A percentile compares a stretch with the other conserved stretches of the same genome.
phyloP scores from a whole-genome alignment of 2,113 vertebrate genomes.

The Ophiodon elongatus region DNA sequence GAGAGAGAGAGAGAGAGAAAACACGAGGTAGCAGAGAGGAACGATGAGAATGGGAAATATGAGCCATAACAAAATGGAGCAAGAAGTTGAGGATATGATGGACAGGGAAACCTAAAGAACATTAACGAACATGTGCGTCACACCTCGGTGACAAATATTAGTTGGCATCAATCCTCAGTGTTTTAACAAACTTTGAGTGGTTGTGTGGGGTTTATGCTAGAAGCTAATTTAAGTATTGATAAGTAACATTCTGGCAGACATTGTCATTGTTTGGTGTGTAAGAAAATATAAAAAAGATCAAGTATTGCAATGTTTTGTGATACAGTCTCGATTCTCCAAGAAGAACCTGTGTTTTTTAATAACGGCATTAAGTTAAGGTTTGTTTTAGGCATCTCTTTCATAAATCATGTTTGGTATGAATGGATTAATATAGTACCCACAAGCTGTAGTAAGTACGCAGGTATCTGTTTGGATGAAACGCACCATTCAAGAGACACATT shows the following conservation, averaged over 20 bases:
- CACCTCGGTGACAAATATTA: background rate
- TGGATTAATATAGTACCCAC: no score
- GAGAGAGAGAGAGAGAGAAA: slow-evolving; percentile 12
- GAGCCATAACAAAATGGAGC: slow-evolving; percentile 16
- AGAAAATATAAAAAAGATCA: background rate
- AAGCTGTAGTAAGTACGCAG: no score
- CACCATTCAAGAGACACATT: no score
- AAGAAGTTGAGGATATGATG: background rate
- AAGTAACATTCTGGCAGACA: background rate
- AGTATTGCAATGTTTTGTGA: no score
- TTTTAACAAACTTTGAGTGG: background rate
- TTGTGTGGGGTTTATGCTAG: background rate
- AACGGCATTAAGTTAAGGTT: no score
- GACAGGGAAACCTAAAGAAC: background rate
- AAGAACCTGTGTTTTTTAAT: no score
- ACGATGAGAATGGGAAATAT: slow-evolving; percentile 48
- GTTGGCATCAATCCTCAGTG: background rate
- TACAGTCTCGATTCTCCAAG: no score
- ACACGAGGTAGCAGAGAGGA: slow-evolving; percentile 38
- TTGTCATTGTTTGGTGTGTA: background rate
- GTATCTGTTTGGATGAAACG: no score
- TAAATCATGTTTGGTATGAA: no score
- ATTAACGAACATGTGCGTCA: background rate
- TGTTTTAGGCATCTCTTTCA: no score
- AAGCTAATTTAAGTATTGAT: background rate